Base-by-base conservation (phyloP, 2,888 invertebrate genomes). In the Sarcophaga subvicina region DNA sequence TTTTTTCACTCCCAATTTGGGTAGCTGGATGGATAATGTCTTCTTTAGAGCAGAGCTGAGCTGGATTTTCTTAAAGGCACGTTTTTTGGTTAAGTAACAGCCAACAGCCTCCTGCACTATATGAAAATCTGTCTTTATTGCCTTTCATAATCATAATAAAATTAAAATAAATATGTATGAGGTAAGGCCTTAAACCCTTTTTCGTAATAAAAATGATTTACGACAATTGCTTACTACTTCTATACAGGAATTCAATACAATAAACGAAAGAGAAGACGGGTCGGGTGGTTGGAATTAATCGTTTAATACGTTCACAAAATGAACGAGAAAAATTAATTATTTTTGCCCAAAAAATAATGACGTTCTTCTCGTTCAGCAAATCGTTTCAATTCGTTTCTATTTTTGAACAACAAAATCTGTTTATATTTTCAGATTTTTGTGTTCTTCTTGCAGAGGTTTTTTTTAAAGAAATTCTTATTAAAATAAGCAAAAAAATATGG, bases 191-290 rank as follows among this genome's bases (percentile, higher is more conserved):
- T 85, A 85, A 85, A 80, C 17, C 83, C 80, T 87, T 87, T 12
- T 12, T 85, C 72, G 75, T 70, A 85, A 91, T 91, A 89, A 92
- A 92, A 92, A 91, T 92, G 92, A 92, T 92, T 92, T 92, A 92
- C 91, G 90, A 89, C 89, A 89, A 88, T 86, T 88, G 88, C 77
- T 60, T 20, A 49, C 20, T 62, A 62, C 22, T 90, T 90, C 91
- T 90, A 91, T 90, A 90, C 89, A 89, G 89, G 17, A 5, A 54
- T 88, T 63, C 67, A 49, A 22, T 66, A 25, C 62, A 22, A 22
- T 14, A 62, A 66, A 22, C 8, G 4, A 20, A 49, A 62, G n/a
- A n/a, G 14, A 27, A 67, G 63, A 73, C 69, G 84, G 79, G n/a
- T n/a, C n/a, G 79, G 27, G 0, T 64, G 79, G 17, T 63, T 75